Evolutionary conservation across 1,140 invertebrate species (phyloP), one percentile per base, ranked within the genome.

Genomic region (Drosophila lini): DNA sequence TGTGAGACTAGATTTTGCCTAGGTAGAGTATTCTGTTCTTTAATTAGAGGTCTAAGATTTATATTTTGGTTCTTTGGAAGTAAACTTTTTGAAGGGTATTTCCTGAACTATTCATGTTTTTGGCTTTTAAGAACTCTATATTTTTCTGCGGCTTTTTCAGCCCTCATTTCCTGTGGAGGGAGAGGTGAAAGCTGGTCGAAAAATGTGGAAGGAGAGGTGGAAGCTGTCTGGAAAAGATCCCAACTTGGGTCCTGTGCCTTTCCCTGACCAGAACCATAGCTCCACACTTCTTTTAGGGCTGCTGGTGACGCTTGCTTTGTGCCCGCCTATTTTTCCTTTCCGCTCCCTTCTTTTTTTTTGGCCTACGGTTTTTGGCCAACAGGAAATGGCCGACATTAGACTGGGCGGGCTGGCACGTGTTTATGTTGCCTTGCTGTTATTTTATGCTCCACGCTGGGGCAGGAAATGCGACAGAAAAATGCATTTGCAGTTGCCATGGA

Each of bases 341-440:
- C 48, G 50, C 28, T 38, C 3, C 25, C 13, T 15, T 25, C 6
- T 42, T 28, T n/a, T 34, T 55, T 74, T 58, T 70, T 71, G 71
- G 69, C 55, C 55, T 74, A 75, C 64, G 45, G 82, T 80, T 82
- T 81, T 76, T 60, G 68, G 83, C 62, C 76, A 82, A 80, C 83
- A 86, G 83, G 83, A 86, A 88, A 83, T 86, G 84, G 83, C 83
- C 80, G 85, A 77, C 83, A 88, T 86, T 86, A 86, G 76, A 82
- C 80, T 53, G 41, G 55, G 76, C 80, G 41, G 55, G 76, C 80
- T 74, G 78, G 78, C 81, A 84, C 81, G 81, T 85, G 81, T 85
- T 81, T 81, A 70, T 85, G 74, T 68, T 68, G 74, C 57, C 65
- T 76, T 76, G 73, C 73, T 76, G 73, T 76, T 76, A 76, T 76